phyloP scores from a whole-genome alignment of 2,888 invertebrate genomes.

The Mythimna loreyi region DNA sequence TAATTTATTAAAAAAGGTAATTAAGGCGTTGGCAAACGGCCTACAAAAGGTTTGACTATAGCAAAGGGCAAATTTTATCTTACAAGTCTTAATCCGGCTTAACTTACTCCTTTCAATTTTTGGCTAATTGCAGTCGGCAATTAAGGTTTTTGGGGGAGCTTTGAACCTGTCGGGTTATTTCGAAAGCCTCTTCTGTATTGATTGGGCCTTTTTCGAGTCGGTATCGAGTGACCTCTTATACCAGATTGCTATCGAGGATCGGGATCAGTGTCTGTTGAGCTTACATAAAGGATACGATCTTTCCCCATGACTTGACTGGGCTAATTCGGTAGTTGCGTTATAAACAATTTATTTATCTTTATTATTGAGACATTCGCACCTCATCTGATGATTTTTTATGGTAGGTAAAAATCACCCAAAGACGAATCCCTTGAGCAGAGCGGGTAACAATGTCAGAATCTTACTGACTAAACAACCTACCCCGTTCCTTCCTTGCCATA shows the following conservation, averaged over 20 bases:
- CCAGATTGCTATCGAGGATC: slow-evolving; percentile 20
- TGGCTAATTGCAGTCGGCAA: slow-evolving; percentile 67
- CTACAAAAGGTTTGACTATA: slow-evolving; percentile 56
- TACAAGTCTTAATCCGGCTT: slow-evolving; percentile 60
- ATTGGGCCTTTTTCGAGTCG: slow-evolving; percentile 36
- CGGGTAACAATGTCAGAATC: too few relatives aligned
- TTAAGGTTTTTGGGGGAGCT: slow-evolving; percentile 54
- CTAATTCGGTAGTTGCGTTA: slow-evolving; percentile 2
- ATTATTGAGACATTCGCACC: too few relatives aligned
- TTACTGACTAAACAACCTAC: too few relatives aligned
- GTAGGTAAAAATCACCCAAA: too few relatives aligned
- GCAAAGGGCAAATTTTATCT: slow-evolving; percentile 70
- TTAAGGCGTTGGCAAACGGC: slow-evolving; percentile 71
- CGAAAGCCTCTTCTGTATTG: slow-evolving; percentile 41
- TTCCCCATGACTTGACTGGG: neutral
- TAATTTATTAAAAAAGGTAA: slow-evolving; percentile 81
- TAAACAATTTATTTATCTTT: too few relatives aligned
- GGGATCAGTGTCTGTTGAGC: slow-evolving; percentile 30
- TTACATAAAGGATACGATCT: slow-evolving; percentile 23
- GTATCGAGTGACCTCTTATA: slow-evolving; percentile 47
- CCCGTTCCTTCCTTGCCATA: too few relatives aligned
- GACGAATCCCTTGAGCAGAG: too few relatives aligned
- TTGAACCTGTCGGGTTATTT: slow-evolving; percentile 45
- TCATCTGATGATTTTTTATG: too few relatives aligned
- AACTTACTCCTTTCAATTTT: slow-evolving; percentile 65